Evolutionary conservation across 2,797 vertebrate genomes (phyloP).

Genomic region (Peromyscus nudipes): DNA sequence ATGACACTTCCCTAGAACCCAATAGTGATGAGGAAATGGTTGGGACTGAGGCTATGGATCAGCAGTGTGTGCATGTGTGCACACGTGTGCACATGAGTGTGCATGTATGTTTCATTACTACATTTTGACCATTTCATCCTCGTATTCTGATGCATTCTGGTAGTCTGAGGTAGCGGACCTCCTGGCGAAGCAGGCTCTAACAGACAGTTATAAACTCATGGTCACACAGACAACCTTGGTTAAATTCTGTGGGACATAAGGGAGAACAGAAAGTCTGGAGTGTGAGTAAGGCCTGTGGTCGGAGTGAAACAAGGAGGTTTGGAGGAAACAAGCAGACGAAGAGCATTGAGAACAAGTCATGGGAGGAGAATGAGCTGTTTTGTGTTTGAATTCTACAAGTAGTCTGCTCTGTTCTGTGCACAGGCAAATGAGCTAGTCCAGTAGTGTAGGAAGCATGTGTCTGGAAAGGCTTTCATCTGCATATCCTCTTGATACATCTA

Average conservation of each 20-base stretch:
- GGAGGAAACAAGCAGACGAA: background rate
- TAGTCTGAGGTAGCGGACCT: background rate
- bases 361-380: background rate
- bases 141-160: background rate
- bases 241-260: background rate
- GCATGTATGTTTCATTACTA: background rate
- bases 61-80: background rate
- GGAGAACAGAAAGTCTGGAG: background rate
- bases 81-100: background rate
- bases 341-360: background rate
- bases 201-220: background rate
- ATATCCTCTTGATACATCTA: background rate
- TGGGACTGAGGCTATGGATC: background rate
- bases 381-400: background rate
- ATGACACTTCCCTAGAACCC: background rate
- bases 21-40: too few species aligned
- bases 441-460: background rate
- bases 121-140: background rate
- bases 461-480: background rate
- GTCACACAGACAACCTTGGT: background rate
- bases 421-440: background rate
- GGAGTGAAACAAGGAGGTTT: too few species aligned
- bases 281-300: too few species aligned
- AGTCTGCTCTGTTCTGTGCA: background rate
- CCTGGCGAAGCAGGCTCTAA: too few species aligned